Conservation (phyloP, 1,140 invertebrate genomes). For the Euborellia annulipes region DNA sequence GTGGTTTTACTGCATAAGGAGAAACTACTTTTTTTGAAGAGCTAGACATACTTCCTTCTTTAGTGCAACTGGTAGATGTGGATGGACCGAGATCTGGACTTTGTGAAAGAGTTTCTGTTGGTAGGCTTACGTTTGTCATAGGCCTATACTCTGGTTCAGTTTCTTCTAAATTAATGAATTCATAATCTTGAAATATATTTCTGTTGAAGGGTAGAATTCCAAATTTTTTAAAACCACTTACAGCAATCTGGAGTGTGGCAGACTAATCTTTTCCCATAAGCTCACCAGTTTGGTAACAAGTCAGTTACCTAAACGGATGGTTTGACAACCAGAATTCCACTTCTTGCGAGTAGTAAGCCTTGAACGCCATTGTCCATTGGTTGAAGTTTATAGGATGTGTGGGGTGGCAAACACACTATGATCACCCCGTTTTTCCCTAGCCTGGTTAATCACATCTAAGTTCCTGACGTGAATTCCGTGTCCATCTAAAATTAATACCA, state of each 20-base stretch:
- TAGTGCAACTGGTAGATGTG: no score
- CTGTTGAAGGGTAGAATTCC: conserved; percentile 20
- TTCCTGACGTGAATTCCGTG: conserved; percentile 14
- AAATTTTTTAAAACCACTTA: conserved; percentile 16
- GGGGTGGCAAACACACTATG: conserved; percentile 14
- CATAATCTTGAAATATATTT: conserved; percentile 21
- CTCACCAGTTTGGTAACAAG: no score
- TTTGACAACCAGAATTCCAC: conserved; percentile 18
- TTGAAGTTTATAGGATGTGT: conserved; percentile 25
- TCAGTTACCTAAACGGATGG: not conserved
- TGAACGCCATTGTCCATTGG: conserved; percentile 25
- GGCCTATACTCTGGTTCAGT: no score
- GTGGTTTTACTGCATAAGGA: no score
- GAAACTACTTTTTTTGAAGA: no score
- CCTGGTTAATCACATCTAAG: conserved; percentile 6
- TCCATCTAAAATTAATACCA: conserved; percentile 12
- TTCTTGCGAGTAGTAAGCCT: conserved; percentile 21
- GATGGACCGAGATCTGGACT: no score
- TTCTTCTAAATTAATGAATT: no score
- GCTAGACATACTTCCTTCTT: no score
- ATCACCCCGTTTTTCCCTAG: conserved; percentile 1
- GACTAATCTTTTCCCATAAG: no score
- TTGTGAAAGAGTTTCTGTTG: no score
- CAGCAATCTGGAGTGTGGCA: conserved; percentile 18
- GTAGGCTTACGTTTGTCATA: no score